A percentile compares a stretch with the other conserved stretches of the same genome.
These are phyloP conservation scores for Pangasius djambal DNA, from an alignment of 2,797 vertebrate genomes.

Conservation along the genomic window DNA sequence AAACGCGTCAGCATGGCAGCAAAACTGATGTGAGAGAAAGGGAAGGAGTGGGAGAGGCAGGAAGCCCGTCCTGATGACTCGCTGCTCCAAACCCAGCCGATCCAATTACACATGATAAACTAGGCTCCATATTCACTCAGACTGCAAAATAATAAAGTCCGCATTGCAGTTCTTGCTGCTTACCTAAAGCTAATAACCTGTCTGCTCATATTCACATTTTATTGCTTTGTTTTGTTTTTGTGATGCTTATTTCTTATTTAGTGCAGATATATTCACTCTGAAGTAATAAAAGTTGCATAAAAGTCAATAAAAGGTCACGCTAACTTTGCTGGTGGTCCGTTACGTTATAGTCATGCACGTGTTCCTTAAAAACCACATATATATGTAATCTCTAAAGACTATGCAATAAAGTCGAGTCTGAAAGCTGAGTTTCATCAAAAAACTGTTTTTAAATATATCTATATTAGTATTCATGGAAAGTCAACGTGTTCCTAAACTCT, in stretches of 20 bases:
- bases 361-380: neutral
- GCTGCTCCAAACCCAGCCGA: constrained; percentile 4
- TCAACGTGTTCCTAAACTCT: neutral
- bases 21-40: constrained; percentile 26
- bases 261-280: neutral
- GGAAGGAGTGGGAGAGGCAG: constrained; percentile 43
- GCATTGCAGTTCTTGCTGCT: neutral
- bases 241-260: neutral
- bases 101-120: constrained; percentile 31
- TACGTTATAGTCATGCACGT: neutral
- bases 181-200: neutral
- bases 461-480: neutral
- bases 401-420: neutral
- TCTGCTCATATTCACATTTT: neutral
- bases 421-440: neutral
- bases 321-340: neutral
- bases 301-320: neutral
- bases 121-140: neutral
- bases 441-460: neutral
- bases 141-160: constrained; percentile 2
- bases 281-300: neutral
- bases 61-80: constrained; percentile 29
- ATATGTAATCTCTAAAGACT: neutral
- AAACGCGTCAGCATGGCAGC: constrained; percentile 45
- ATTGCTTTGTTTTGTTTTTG: neutral